Evolutionary conservation across 1,140 invertebrate species (phyloP).

Genomic region (roundworm (Caenorhabditis elegans)): WBcel235 BX284605.5:9203501-9204000

Average conservation of each 20-base stretch:
- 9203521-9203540: too few relatives aligned
- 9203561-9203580: too few relatives aligned
- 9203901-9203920: conserved; percentile 46
- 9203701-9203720: conserved; percentile 36
- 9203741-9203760: conserved; percentile 46
- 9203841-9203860: conserved; percentile 39
- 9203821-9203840: conserved; percentile 45
- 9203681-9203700: conserved; percentile 34
- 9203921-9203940: conserved; percentile 50
- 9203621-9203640: too few relatives aligned
- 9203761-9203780: conserved; percentile 47
- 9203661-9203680: conserved; percentile 43
- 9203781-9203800: conserved; percentile 54
- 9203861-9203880: conserved; percentile 45
- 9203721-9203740: conserved; percentile 49
- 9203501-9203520: too few relatives aligned
- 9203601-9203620: neutral
- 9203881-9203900: conserved; percentile 53
- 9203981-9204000: conserved; percentile 45
- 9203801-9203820: conserved; percentile 52
- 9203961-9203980: conserved; percentile 47
- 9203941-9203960: conserved; percentile 47
- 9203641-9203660: conserved; percentile 38
- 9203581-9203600: neutral
- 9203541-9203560: too few relatives aligned